Base-by-base conservation (phyloP, 2,888 invertebrate species). In the Daptonema setosum region DNA sequence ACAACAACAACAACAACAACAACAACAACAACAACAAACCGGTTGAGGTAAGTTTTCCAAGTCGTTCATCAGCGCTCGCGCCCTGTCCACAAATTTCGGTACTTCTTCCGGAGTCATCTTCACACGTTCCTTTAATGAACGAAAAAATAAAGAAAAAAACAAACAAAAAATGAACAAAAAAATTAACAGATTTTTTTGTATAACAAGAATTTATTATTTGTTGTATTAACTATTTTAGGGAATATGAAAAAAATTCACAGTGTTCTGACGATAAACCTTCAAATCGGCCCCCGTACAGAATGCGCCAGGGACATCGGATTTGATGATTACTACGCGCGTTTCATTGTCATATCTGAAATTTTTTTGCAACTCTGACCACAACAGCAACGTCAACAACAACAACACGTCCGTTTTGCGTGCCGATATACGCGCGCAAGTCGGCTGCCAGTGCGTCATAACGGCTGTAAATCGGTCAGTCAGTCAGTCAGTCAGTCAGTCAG, bases 41-140 rank as follows among this genome's bases (percentile, higher is more conserved):
- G 85, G 93, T 74, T 83, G 80, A 14, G 83, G 83, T 58, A 87
- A 71, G 65, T 82, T 78, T 66, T 84, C 82, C 57, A 95, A 75
- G 64, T 80, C 80, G 47, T 78, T 78, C 57, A 86, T 79, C 30
- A 85, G 76, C 25, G 28, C 43, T 58, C 87, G 76, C 45, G 87
- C 71, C 11, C 78, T 77, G 20, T 78, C 74, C 0, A 88, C 87
- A 72, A 87, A 86, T 55, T 75, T 74, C 1, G 78, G 77, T 0
- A 85, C 85, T 68, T 95, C 86, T 17, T 79, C 78, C 58, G 79
- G 78, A 1, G 78, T 73, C 84, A 91, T 85, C 66, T 78, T 78
- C 17, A 80, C 77, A 54, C 95, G 77, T 72, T 97, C 95, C 70
- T 91, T 91, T 55, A 97, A 76, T n/a, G n/a, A n/a, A n/a, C n/a